These are phyloP conservation scores for Portevinia maculata DNA, from an alignment of 2,888 invertebrate species.

Conservation along the genomic window DNA sequence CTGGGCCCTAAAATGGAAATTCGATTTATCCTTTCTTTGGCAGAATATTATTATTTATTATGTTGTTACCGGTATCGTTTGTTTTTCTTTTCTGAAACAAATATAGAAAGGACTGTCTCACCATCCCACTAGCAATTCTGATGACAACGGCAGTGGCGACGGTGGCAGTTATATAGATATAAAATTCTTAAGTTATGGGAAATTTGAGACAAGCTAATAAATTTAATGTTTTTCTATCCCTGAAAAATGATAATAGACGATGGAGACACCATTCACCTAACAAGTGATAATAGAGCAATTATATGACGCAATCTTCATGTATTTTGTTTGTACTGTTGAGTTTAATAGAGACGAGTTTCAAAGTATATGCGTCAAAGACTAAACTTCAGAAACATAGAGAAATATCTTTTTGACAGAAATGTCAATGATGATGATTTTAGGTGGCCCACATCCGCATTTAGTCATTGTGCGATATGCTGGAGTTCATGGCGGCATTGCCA, in stretches of 20 bases:
- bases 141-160: no score
- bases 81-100: not conserved
- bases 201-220: slow-evolving; percentile 64
- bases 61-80: slow-evolving; percentile 9
- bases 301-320: slow-evolving; percentile 50
- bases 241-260: slow-evolving; percentile 40
- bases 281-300: slow-evolving; percentile 64
- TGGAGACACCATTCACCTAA: slow-evolving; percentile 19
- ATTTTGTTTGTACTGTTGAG: not conserved
- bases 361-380: slow-evolving; percentile 35
- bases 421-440: slow-evolving; percentile 47
- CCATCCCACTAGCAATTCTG: not conserved
- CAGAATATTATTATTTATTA: slow-evolving; percentile 11
- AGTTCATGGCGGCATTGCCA: no score
- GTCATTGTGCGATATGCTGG: slow-evolving; percentile 11
- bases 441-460: not conserved
- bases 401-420: slow-evolving; percentile 7
- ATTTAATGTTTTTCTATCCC: slow-evolving; percentile 56
- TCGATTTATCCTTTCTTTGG: slow-evolving; percentile 46
- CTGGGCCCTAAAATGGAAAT: slow-evolving; percentile 42
- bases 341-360: not conserved
- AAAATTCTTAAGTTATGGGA: slow-evolving; percentile 25
- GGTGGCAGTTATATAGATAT: slow-evolving; percentile 41
- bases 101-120: slow-evolving; percentile 11
- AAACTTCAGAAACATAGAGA: slow-evolving; percentile 29